Percentiles rank a stretch among this genome's conserved stretches.
phyloP scores from a whole-genome alignment of 2,888 invertebrate species.

The Parthenolecanium corni region DNA sequence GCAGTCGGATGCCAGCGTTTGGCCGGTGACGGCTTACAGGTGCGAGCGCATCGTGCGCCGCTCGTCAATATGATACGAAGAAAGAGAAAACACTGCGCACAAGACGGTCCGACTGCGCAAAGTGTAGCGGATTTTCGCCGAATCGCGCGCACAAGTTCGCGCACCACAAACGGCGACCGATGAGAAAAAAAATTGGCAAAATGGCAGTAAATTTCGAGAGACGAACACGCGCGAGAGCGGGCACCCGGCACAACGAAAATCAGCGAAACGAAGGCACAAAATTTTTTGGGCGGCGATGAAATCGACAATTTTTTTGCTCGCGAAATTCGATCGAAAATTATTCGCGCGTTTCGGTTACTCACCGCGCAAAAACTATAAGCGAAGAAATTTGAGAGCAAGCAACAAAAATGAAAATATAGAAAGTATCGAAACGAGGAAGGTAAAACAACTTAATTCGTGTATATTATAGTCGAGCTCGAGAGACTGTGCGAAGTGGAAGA shows the following conservation, averaged over 20 bases:
- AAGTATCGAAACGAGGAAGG: too few species aligned
- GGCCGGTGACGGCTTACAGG: background rate
- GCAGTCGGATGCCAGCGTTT: slow-evolving; percentile 27
- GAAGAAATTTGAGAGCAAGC: too few species aligned
- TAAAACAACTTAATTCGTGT: too few species aligned
- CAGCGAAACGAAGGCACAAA: background rate
- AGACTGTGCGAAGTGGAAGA: slow-evolving; percentile 1
- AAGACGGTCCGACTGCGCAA: background rate
- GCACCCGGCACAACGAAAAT: too few species aligned
- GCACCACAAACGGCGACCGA: background rate
- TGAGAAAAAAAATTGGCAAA: background rate
- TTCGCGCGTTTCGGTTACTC: too few species aligned
- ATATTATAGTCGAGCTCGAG: too few species aligned
- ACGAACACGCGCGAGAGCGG: background rate
- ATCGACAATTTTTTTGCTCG: background rate
- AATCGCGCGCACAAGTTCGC: too few species aligned
- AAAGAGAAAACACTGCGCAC: background rate
- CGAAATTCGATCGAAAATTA: too few species aligned
- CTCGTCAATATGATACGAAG: background rate
- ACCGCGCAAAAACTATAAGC: too few species aligned
- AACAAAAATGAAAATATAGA: too few species aligned
- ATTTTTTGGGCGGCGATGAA: background rate
- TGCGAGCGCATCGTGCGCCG: background rate
- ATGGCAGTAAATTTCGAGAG: background rate
- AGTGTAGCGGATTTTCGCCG: background rate